Evolutionary conservation across 2,113 vertebrate genomes (phyloP), one percentile per base, ranked within the genome.

Genomic region (Hippolais icterina): DNA sequence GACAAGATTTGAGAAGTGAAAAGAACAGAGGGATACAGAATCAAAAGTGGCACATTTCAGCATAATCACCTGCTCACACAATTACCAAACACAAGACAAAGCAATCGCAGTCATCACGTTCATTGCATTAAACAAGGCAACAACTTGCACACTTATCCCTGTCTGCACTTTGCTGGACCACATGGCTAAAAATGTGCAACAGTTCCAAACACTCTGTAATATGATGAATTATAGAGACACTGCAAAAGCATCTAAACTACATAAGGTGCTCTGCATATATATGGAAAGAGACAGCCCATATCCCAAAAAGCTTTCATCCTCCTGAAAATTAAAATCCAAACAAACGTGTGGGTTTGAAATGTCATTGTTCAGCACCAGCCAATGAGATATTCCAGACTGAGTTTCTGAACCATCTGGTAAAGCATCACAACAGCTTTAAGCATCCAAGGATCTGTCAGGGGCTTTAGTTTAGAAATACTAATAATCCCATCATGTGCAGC

Each of bases 301-400:
- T 91, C 94, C 90, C 90, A 83, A 97, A 95, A 95, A 96, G 92
- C 96, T 94, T 92, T 94, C 94, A 93, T 96, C 86, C 88, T 95
- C 90, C 92, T 92, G 94, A 96, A 96, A 96, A 96, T 93, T 95
- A 94, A 96, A 96, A 95, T 93, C 94, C 92, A 94, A 93, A 95
- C 1, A 72, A 96, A 95, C 8, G 92, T 90, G 96, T 95, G 93
- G 96, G 96, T 95, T 97, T 96, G 92, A 96, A 96, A 97, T 82
- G 95, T 87, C 83, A 95, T 97, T 93, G 94, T 80, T 96, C 85
- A 93, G 93, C 92, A 96, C 77, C 95, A 95, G 78, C 94, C 94
- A 86, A 92, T 93, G 85, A 87, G 78, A 89, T 96, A 94, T 94
- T 80, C 74, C 96, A 96, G 76, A 64, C 76, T 90, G 90, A 95